Percentiles rank a stretch among this genome's conserved stretches.
Conservation (phyloP, 2,888 invertebrate species). For the Paralinhomoeus sp. region DNA sequence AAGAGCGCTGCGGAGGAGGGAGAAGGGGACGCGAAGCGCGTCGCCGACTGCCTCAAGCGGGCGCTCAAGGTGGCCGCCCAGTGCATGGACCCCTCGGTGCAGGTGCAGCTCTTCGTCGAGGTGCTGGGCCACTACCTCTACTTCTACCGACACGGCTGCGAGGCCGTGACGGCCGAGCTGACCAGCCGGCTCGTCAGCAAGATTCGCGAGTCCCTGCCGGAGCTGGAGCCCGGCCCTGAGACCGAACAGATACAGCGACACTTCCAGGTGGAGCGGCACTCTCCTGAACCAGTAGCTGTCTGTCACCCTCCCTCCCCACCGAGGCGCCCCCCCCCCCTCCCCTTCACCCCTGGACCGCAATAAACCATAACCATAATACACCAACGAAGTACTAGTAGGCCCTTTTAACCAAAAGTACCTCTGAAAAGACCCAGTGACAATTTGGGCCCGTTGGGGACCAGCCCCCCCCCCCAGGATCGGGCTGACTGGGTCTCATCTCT, state of each 20-base stretch:
- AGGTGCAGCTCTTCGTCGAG: conserved; percentile 83
- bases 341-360: too few species aligned
- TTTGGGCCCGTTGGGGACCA: too few species aligned
- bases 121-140: conserved; percentile 75
- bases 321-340: too few species aligned
- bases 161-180: conserved; percentile 41
- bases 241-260: conserved; percentile 88
- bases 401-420: too few species aligned
- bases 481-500: too few species aligned
- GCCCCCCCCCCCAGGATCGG: too few species aligned
- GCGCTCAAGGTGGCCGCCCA: conserved; percentile 81
- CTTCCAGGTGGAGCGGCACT: too few species aligned
- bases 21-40: conserved; percentile 53
- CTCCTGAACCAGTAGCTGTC: too few species aligned
- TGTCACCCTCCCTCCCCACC: too few species aligned
- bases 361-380: too few species aligned
- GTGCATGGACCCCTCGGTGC: conserved; percentile 87
- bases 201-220: conserved; percentile 73
- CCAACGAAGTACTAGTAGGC: too few species aligned
- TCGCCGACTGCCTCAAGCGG: conserved; percentile 80
- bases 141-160: conserved; percentile 68
- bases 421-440: too few species aligned
- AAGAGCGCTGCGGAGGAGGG: conserved; percentile 16
- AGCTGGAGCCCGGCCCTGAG: conserved; percentile 77
- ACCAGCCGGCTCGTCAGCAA: conserved; percentile 58